A percentile compares a stretch with the other conserved stretches of the same genome.
Conservation (phyloP, 2,888 invertebrate genomes). For the Fragum sueziense region DNA sequence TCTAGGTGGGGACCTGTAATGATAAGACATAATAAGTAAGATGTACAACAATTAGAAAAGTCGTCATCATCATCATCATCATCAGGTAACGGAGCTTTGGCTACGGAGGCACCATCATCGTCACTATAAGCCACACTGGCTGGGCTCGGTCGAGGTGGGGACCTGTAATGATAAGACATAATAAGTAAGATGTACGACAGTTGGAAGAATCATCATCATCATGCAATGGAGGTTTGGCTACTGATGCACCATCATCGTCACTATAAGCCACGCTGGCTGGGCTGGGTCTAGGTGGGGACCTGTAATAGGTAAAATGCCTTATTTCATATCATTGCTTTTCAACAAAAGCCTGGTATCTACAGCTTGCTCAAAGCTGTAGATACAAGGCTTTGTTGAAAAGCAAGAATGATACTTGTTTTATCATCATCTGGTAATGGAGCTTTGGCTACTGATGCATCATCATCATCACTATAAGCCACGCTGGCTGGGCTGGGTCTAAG, state of each 20-base stretch:
- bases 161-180: constrained; percentile 79
- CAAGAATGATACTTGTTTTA: no score
- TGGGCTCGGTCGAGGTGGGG: constrained; percentile 96
- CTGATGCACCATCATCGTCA: constrained; percentile 89
- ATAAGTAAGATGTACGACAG: constrained; percentile 95
- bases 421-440: constrained; percentile 67
- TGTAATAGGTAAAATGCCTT: no score
- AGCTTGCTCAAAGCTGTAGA: no score
- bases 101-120: constrained; percentile 89
- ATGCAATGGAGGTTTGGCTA: constrained; percentile 87
- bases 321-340: no score
- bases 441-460: constrained; percentile 90
- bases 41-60: constrained; percentile 94
- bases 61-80: constrained; percentile 91
- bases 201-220: constrained; percentile 87
- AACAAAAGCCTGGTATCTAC: no score
- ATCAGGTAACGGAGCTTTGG: constrained; percentile 85
- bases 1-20: constrained; percentile 89
- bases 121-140: constrained; percentile 95
- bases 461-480: constrained; percentile 94
- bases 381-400: no score
- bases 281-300: constrained; percentile 94
- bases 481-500: constrained; percentile 97
- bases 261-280: constrained; percentile 96
- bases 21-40: no score